Percentiles rank a stretch among this genome's conserved stretches.
phyloP scores from a whole-genome alignment of 2,113 vertebrate genomes.

The Halcyon malimbica region DNA sequence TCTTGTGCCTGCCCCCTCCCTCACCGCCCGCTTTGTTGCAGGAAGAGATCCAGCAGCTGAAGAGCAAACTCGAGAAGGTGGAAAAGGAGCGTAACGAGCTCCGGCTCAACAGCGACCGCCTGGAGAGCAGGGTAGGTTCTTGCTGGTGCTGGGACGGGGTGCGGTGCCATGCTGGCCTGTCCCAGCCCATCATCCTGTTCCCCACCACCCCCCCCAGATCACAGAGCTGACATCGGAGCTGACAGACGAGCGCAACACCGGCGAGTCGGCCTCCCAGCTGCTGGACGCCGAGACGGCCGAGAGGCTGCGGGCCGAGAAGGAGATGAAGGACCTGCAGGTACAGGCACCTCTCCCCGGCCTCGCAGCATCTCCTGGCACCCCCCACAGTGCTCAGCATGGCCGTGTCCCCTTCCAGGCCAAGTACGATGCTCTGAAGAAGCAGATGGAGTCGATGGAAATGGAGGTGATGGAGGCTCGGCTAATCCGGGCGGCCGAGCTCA shows the following conservation, averaged over 20 bases:
- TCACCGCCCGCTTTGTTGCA: constrained; percentile 51
- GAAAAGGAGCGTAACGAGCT: constrained; percentile 95
- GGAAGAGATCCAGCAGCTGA: constrained; percentile 96
- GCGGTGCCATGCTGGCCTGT: fast-evolving
- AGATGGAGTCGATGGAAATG: constrained; percentile 96
- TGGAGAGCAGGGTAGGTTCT: constrained; percentile 89
- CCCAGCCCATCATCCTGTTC: fast-evolving
- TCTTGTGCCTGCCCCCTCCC: background rate
- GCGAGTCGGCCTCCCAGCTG: constrained; percentile 95
- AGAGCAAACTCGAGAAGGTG: constrained; percentile 89
- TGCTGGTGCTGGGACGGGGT: background rate
- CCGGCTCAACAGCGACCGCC: constrained; percentile 90
- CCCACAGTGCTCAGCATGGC: fast-evolving
- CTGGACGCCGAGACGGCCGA: constrained; percentile 91
- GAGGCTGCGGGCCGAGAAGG: constrained; percentile 90
- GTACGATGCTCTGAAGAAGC: constrained; percentile 91
- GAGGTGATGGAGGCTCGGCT: constrained; percentile 97
- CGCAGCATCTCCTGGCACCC: fast-evolving
- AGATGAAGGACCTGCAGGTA: constrained; percentile 97
- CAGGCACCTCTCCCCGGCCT: fast-evolving
- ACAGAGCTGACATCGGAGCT: constrained; percentile 95
- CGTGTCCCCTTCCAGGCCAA: constrained; percentile 76
- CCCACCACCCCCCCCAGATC: constrained; percentile 75
- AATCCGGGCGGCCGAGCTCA: constrained; percentile 92
- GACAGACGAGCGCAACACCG: constrained; percentile 93